Evolutionary conservation across 2,888 invertebrate species (phyloP), one percentile per base, ranked within the genome.

Genomic region (Adelphocoris suturalis): DNA sequence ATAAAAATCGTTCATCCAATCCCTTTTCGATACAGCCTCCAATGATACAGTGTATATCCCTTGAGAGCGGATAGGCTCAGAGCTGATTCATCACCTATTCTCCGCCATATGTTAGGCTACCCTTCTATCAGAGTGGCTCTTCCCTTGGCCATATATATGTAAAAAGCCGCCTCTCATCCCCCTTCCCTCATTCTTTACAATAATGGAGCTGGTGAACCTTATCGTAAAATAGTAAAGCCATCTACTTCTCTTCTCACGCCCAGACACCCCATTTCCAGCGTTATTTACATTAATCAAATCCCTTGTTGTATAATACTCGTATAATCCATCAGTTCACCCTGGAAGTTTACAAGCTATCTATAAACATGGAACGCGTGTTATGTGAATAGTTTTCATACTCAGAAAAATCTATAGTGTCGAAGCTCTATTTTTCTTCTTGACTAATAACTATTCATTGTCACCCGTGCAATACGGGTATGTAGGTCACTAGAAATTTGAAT

Each of bases 171-270:
- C 47, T 27, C 78, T 46, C 78, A 78, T 78, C 78, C 78, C 37
- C n/a, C n/a, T n/a, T 78, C 78, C 78, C 46, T 28, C 46, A 47
- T 78, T 78, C 78, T 78, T 46, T 37, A 78, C 78, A 78, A 46
- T 37, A 78, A 78, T 46, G 46, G 78, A 78, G 47, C 46, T 47
- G n/a, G 46, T 46, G 78, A 78, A 78, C 78, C 78, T 78, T 78
- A 47, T 78, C 78, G 78, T 78, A 78, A 78, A 78, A 78, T 78
- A 78, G 78, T 78, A 78, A 78, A 78, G 78, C 78, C 78, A 46
- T 46, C 78, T 37, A 78, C 78, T 78, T 68, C 78, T 78, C 37
- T 78, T 46, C 78, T 78, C 47, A 78, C 47, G 68, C 37, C 46
- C 16, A 37, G 37, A n/a, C 46, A 19, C 78, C 78, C 78, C 37